phyloP scores from a whole-genome alignment of 2,113 vertebrate genomes.

The Bagarius yarrelli region DNA sequence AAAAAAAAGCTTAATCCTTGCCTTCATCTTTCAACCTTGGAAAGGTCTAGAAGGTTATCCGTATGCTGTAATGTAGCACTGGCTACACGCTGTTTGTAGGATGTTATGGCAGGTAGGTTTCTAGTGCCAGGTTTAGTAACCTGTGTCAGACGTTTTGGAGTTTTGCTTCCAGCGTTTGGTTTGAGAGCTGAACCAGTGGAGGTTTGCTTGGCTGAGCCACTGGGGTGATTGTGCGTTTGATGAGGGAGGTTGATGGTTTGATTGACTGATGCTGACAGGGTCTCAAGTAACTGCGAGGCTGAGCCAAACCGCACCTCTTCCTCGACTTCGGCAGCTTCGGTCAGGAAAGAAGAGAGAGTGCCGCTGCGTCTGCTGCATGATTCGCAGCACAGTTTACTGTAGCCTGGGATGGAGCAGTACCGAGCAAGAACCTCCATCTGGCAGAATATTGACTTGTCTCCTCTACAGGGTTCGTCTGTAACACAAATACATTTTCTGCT shows the following conservation, averaged over 20 bases:
- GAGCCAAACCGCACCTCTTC: conserved; percentile 67
- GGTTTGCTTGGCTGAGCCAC: conserved; percentile 35
- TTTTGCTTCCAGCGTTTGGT: conserved; percentile 49
- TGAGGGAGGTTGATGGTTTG: conserved; percentile 46
- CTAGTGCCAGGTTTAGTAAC: conserved; percentile 45
- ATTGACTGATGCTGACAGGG: conserved; percentile 57
- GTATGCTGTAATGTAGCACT: conserved; percentile 44
- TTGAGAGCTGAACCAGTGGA: conserved; percentile 41
- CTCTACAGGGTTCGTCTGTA: conserved; percentile 88
- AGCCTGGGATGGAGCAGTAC: conserved; percentile 96
- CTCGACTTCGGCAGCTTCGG: conserved; percentile 67
- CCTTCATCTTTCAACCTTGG: conserved; percentile 78
- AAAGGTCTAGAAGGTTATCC: conserved; percentile 59
- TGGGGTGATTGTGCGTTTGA: conserved; percentile 29
- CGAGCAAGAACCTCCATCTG: conserved; percentile 94
- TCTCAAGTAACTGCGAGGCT: conserved; percentile 61
- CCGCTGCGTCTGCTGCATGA: conserved; percentile 79
- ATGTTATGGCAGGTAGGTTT: conserved; percentile 22
- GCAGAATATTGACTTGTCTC: conserved; percentile 97
- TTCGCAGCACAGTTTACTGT: conserved; percentile 90
- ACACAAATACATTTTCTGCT: conserved; percentile 35
- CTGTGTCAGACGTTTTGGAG: conserved; percentile 44
- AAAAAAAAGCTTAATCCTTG: background rate
- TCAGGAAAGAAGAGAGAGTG: conserved; percentile 66
- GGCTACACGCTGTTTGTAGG: conserved; percentile 13